Percentiles rank a stretch among this genome's conserved stretches.
Evolutionary conservation across 2,113 vertebrate genomes (phyloP).

Genomic region (Etia nguti): DNA sequence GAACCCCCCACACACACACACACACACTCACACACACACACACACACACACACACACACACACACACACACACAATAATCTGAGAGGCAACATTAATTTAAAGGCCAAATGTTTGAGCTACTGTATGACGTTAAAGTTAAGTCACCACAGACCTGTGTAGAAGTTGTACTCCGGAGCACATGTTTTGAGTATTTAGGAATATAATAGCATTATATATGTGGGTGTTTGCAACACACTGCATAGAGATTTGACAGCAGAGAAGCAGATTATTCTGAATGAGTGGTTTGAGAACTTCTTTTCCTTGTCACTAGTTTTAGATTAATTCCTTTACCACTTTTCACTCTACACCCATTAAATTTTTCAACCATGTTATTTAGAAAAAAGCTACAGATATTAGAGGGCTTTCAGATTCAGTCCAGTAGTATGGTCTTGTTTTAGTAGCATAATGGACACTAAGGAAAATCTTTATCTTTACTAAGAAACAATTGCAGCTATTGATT

Average conservation of each 20-base stretch:
- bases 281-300: background rate
- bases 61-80: background rate
- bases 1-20: background rate
- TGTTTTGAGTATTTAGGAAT: background rate
- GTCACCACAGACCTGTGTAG: background rate
- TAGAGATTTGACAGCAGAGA: background rate
- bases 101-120: constrained; percentile 24
- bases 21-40: background rate
- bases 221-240: background rate
- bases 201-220: background rate
- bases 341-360: background rate
- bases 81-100: constrained; percentile 5
- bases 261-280: background rate
- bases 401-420: background rate
- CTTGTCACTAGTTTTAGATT: background rate
- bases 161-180: background rate
- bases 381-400: background rate
- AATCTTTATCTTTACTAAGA: background rate
- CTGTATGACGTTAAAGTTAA: background rate
- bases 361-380: background rate
- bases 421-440: background rate
- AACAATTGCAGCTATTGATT: background rate
- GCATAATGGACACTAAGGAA: background rate
- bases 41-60: background rate
- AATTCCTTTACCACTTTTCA: background rate